Conservation (phyloP, 2,113 vertebrate species). For the Anolis sagrei region DNA sequence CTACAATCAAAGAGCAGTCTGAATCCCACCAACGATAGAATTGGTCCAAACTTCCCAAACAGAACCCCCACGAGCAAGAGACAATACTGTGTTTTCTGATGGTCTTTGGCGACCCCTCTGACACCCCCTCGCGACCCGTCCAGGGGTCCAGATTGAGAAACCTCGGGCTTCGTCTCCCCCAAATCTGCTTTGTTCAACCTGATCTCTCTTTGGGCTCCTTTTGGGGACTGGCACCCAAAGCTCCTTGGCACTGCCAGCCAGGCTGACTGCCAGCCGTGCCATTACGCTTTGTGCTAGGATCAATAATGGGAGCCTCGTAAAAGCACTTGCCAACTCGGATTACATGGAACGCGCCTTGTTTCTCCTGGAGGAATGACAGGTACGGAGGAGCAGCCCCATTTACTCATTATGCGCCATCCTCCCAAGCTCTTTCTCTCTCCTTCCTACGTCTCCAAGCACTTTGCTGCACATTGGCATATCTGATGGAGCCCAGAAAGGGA, state of each 20-base stretch:
- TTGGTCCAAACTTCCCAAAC: too few relatives aligned
- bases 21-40: too few relatives aligned
- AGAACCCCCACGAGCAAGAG: too few relatives aligned
- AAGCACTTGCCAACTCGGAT: constrained; percentile 54
- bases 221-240: not conserved
- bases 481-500: constrained; percentile 60
- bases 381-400: constrained; percentile 50
- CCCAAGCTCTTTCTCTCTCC: constrained; percentile 5
- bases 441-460: constrained; percentile 65
- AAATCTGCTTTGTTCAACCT: too few relatives aligned
- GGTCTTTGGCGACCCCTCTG: too few relatives aligned
- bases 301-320: constrained; percentile 38
- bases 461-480: constrained; percentile 64
- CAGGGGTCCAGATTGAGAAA: too few relatives aligned
- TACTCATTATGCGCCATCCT: constrained; percentile 42
- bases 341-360: constrained; percentile 37
- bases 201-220: too few relatives aligned
- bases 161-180: too few relatives aligned
- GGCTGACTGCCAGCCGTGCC: not conserved
- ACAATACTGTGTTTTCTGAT: too few relatives aligned
- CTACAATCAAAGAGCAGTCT: too few relatives aligned
- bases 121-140: too few relatives aligned
- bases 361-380: constrained; percentile 31
- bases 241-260: not conserved
- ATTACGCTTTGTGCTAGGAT: constrained; percentile 49